A percentile compares a stretch with the other conserved stretches of the same genome.
These are phyloP conservation scores for Drosophila pachea DNA, from an alignment of 1,140 invertebrate species.

Conservation along the genomic window DNA sequence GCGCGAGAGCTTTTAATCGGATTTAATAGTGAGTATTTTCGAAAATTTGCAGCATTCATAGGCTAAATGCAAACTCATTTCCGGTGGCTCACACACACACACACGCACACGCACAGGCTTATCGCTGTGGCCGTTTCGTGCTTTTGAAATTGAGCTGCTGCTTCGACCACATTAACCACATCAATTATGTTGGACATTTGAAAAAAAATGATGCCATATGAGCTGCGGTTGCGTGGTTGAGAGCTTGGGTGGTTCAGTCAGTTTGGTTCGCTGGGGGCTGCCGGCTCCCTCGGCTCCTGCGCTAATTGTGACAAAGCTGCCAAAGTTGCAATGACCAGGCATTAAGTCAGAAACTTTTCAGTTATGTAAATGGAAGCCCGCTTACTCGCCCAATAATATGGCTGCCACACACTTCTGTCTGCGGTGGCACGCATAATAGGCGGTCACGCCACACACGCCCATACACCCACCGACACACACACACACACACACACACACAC, in stretches of 20 bases:
- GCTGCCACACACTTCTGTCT: neutral
- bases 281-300: slow-evolving; percentile 11
- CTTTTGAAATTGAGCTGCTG: no score
- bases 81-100: slow-evolving; percentile 37
- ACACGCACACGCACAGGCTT: slow-evolving; percentile 19
- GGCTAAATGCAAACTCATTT: slow-evolving; percentile 68
- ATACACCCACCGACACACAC: neutral
- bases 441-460: neutral
- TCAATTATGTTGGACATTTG: slow-evolving; percentile 65
- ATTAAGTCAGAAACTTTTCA: slow-evolving; percentile 8
- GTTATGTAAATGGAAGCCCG: slow-evolving; percentile 22
- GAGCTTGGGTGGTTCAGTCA: neutral
- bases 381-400: slow-evolving; percentile 5
- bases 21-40: slow-evolving; percentile 25
- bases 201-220: slow-evolving; percentile 46
- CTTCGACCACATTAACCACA: slow-evolving; percentile 69
- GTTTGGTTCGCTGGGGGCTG: neutral
- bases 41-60: slow-evolving; percentile 37
- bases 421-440: neutral
- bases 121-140: no score
- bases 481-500: slow-evolving; percentile 7
- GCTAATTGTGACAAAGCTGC: slow-evolving; percentile 46
- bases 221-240: neutral
- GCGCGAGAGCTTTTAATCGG: slow-evolving; percentile 31
- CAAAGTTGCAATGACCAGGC: slow-evolving; percentile 34